Evolutionary conservation across 2,888 invertebrate genomes (phyloP).

Genomic region (Tachystola acroxantha): DNA sequence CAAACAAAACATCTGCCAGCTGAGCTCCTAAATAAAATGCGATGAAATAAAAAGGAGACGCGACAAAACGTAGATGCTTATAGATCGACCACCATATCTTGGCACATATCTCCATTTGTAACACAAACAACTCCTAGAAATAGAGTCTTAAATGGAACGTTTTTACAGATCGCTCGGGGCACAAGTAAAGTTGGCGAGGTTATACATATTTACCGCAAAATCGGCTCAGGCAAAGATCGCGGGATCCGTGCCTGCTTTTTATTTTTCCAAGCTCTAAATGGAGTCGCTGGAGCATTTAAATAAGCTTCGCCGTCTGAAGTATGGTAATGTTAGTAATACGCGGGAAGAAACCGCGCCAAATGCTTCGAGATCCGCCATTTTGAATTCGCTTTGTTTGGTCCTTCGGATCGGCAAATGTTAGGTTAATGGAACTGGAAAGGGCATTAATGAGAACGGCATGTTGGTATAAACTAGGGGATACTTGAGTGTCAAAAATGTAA

Average conservation of each 20-base stretch:
- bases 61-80: constrained; percentile 74
- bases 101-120: constrained; percentile 11
- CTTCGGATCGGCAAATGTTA: constrained; percentile 20
- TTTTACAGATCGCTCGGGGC: constrained; percentile 14
- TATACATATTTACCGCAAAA: constrained; percentile 79
- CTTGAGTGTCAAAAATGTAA: too few relatives aligned
- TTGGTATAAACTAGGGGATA: too few relatives aligned
- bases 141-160: constrained; percentile 32
- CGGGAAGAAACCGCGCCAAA: constrained; percentile 65
- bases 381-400: constrained; percentile 51
- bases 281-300: constrained; percentile 79
- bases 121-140: constrained; percentile 5
- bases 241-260: constrained; percentile 73
- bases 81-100: constrained; percentile 37
- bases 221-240: constrained; percentile 74
- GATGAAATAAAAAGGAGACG: constrained; percentile 72
- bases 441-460: too few relatives aligned
- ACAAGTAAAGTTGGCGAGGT: constrained; percentile 46
- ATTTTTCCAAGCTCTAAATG: constrained; percentile 78
- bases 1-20: constrained; percentile 69
- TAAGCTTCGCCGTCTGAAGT: constrained; percentile 75
- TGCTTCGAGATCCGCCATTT: constrained; percentile 58
- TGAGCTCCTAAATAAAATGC: constrained; percentile 72
- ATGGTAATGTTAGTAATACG: constrained; percentile 77
- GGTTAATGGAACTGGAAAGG: neutral